Evolutionary conservation across 2,888 invertebrate species (phyloP).

Genomic region (Tetropium fuscum): DNA sequence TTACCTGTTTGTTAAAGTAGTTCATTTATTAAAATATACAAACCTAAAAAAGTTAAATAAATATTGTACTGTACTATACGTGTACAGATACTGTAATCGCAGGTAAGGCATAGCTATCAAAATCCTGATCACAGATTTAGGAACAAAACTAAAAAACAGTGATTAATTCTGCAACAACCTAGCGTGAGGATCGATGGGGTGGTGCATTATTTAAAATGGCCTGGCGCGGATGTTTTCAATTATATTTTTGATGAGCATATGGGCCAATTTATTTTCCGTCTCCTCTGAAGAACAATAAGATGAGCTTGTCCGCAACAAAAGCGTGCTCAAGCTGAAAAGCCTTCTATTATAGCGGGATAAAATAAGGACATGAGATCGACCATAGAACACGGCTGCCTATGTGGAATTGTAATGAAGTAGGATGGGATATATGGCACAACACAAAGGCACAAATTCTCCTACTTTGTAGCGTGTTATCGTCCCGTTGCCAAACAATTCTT

Average conservation of each 20-base stretch:
- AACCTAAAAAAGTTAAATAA: no score
- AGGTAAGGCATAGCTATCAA: no score
- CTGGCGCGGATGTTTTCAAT: slow-evolving; percentile 33
- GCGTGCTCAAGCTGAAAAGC: slow-evolving; percentile 38
- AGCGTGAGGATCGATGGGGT: no score
- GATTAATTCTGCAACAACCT: no score
- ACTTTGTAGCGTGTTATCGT: slow-evolving; percentile 21
- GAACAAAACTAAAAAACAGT: no score
- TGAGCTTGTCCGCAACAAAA: slow-evolving; percentile 34
- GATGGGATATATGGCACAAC: slow-evolving; percentile 5
- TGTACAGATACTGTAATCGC: no score
- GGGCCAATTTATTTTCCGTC: slow-evolving; percentile 34
- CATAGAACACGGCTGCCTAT: slow-evolving; percentile 9
- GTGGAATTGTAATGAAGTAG: slow-evolving; percentile 22
- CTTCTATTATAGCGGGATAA: slow-evolving; percentile 35
- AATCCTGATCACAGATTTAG: no score
- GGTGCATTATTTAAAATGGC: slow-evolving; percentile 10
- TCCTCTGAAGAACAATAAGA: slow-evolving; percentile 37
- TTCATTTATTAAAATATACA: no score
- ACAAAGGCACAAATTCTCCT: slow-evolving; percentile 10
- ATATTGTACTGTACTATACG: no score
- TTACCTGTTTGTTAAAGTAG: no score
- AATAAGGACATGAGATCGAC: slow-evolving; percentile 32
- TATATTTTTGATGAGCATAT: slow-evolving; percentile 38
- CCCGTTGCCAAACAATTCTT: slow-evolving; percentile 23